Percentiles rank a stretch among this genome's conserved stretches.
phyloP scores from a whole-genome alignment of 1,140 invertebrate genomes.

The Drosophila erecta region DNA sequence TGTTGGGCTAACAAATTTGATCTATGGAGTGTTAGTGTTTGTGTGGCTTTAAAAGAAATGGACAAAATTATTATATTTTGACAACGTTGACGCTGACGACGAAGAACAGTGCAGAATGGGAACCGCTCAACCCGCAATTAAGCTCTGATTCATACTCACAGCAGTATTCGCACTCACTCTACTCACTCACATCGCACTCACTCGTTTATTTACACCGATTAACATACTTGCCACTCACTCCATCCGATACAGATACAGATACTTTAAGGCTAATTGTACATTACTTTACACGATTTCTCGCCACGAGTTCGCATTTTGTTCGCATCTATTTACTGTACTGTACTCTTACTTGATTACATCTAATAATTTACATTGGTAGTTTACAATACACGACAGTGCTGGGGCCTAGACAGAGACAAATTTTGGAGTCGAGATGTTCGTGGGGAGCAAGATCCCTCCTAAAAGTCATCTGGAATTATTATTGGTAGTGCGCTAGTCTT shows the following conservation, averaged over 20 bases:
- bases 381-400: conserved; percentile 69
- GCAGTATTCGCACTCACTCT: conserved; percentile 5
- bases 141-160: conserved; percentile 6
- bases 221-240: conserved; percentile 8
- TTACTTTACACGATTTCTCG: conserved; percentile 63
- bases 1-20: conserved; percentile 30
- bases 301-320: conserved; percentile 27
- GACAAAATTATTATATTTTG: conserved; percentile 51
- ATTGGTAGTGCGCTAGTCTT: conserved; percentile 27
- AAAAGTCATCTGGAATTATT: conserved; percentile 12
- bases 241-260: conserved; percentile 30
- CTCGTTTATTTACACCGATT: conserved; percentile 30
- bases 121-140: conserved; percentile 30
- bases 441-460: conserved; percentile 13
- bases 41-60: conserved; percentile 39
- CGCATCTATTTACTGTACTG: conserved; percentile 53
- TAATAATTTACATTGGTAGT: conserved; percentile 66
- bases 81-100: conserved; percentile 43
- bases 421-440: background rate
- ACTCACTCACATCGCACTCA: conserved; percentile 18
- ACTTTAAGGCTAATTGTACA: conserved; percentile 70
- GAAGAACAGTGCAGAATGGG: conserved; percentile 51
- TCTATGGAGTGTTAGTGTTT: conserved; percentile 19
- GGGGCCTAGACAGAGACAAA: conserved; percentile 51
- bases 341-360: conserved; percentile 52